Evolutionary conservation across 2,113 vertebrate genomes (phyloP), one percentile per base, ranked within the genome.

Genomic region (Zootoca vivipara): DNA sequence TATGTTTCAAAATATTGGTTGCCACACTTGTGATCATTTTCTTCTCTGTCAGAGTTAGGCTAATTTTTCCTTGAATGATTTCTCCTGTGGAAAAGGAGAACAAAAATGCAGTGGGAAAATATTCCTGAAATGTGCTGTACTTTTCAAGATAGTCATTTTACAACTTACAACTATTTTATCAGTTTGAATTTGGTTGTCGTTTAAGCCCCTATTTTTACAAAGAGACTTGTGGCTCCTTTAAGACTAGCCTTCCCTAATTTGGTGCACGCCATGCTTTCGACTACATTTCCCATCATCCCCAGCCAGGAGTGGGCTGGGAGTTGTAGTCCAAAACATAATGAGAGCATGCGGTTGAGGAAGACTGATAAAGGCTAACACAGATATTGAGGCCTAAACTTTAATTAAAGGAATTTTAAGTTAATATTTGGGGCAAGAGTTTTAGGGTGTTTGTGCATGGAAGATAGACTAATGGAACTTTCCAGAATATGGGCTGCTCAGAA

Each of bases 401-500:
- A n/a, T n/a, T n/a, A n/a, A 46, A 46, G 9, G 46, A 46, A 46
- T 46, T 46, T 46, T 46, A 46, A 46, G 16, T 62, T 62, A 73
- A 82, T 46, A 38, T 18, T 58, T 42, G 1, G 30, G 58, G 20
- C 33, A 58, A 74, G 4, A 82, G 2, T 83, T 82, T 89, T 84
- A 26, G 38, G 22, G 65, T 67, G 65, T 24, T 22, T 69, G 20
- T 69, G 65, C 24, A 18, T 9, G 26, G 80, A 58, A 56, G 70
- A 70, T 52, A 9, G 89, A 3, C 69, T 70, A 28, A 52, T 15
- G 4, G 70, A 20, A 35, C 8, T 74, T 91, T 87, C 85, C 46
- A 88, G 52, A 89, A 86, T 89, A 87, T 3, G 67, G 91, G 4
- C 87, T 18, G 5, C 40, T 78, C 22, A 85, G 86, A 24, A 30